These are phyloP conservation scores for Lepus oiostolus DNA, from an alignment of 2,797 vertebrate species.

Conservation along the genomic window DNA sequence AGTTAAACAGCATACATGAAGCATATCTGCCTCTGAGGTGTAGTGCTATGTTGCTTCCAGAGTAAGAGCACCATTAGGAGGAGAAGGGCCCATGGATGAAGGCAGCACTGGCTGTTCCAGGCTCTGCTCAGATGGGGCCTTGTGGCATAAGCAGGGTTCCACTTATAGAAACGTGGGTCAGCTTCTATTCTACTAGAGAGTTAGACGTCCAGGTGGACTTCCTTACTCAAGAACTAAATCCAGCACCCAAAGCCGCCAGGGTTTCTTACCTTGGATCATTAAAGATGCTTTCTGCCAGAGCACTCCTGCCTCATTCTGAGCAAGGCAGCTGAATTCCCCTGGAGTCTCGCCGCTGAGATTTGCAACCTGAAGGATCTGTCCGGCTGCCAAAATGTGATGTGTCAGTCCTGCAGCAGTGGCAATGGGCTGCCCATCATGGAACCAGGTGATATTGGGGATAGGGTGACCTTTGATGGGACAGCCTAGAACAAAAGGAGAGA, in stretches of 20 bases:
- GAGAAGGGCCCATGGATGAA: neutral
- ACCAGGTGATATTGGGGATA: slow-evolving; percentile 90
- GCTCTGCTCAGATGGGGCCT: neutral
- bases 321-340: slow-evolving; percentile 90
- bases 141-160: neutral
- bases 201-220: neutral
- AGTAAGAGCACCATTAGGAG: neutral
- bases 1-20: slow-evolving; percentile 8
- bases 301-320: slow-evolving; percentile 89
- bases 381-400: slow-evolving; percentile 86
- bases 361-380: slow-evolving; percentile 88
- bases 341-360: slow-evolving; percentile 85
- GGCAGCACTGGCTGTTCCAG: neutral
- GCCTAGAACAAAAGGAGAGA: slow-evolving; percentile 82
- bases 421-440: slow-evolving; percentile 86
- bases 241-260: neutral
- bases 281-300: slow-evolving; percentile 86
- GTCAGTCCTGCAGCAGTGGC: slow-evolving; percentile 40
- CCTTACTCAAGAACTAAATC: neutral
- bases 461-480: slow-evolving; percentile 90
- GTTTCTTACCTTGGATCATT: slow-evolving; percentile 88
- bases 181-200: neutral
- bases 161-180: neutral
- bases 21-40: neutral
- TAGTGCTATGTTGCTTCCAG: neutral